Conservation (phyloP, 2,797 vertebrate species). For the Diglossa cyanea region DNA sequence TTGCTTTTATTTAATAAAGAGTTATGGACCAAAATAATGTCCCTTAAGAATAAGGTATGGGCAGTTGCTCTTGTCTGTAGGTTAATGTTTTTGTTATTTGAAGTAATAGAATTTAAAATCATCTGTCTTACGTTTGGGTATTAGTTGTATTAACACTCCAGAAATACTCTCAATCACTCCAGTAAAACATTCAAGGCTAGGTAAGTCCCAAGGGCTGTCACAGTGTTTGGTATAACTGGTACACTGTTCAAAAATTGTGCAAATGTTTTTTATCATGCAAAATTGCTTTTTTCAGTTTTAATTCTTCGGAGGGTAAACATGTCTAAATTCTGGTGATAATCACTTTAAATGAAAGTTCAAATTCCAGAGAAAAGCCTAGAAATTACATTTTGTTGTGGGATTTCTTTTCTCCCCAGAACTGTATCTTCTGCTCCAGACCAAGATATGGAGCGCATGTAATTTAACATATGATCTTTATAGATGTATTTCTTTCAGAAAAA, state of each 20-base stretch:
- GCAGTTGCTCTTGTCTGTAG: neutral
- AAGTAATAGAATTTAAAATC: neutral
- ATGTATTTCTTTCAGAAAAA: neutral
- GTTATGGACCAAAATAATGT: neutral
- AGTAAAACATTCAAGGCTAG: neutral
- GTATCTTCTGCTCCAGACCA: neutral
- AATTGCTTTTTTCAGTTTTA: neutral
- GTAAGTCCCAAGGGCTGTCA: neutral
- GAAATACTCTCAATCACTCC: neutral
- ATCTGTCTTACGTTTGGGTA: neutral
- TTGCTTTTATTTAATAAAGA: neutral
- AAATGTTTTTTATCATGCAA: neutral
- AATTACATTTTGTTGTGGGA: neutral
- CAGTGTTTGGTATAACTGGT: neutral
- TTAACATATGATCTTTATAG: neutral
- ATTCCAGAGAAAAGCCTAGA: neutral
- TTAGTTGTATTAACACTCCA: neutral
- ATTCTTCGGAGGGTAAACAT: neutral
- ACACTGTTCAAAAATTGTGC: neutral
- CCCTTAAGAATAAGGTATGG: neutral
- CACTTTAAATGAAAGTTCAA: neutral
- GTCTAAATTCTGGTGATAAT: neutral
- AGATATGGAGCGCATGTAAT: fast-evolving
- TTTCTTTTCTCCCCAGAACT: fast-evolving
- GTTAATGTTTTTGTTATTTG: neutral